Conservation (phyloP, 2,113 vertebrate genomes). For the Microtus oregoni region DNA sequence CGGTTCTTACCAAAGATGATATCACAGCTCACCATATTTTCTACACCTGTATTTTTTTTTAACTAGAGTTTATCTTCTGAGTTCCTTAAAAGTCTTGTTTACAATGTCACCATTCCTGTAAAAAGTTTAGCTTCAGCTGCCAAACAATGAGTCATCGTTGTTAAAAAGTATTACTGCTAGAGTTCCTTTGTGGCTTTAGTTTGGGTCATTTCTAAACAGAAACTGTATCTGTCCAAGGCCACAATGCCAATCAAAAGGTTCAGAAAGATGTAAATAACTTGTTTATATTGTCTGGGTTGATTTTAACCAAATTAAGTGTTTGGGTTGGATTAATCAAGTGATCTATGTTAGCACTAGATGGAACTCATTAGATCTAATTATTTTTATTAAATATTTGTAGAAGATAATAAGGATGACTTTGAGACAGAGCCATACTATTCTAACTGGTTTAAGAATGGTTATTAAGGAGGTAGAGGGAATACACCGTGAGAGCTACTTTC, state of each 20-base stretch:
- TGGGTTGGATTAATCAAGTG: not conserved
- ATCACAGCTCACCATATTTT: not conserved
- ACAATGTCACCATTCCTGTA: conserved; percentile 39
- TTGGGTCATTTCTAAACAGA: conserved; percentile 4
- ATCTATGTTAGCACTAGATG: not conserved
- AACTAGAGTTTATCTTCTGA: not conserved
- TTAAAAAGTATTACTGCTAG: not conserved
- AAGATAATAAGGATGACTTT: not conserved
- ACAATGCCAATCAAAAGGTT: not conserved
- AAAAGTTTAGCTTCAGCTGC: conserved; percentile 55
- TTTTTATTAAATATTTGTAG: conserved; percentile 47
- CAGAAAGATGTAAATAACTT: not conserved
- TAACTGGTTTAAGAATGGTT: conserved; percentile 2
- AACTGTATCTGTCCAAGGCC: not conserved
- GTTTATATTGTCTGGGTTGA: not conserved
- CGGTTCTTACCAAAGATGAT: conserved; percentile 8
- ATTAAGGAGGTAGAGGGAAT: conserved; percentile 11
- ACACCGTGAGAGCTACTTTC: not conserved
- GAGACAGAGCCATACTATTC: not conserved
- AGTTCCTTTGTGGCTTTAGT: conserved; percentile 46
- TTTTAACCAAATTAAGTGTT: not conserved
- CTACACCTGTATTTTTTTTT: not conserved
- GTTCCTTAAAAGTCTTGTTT: conserved; percentile 53
- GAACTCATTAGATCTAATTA: conserved; percentile 2
- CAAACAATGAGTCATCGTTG: conserved; percentile 20